A percentile compares a stretch with the other conserved stretches of the same genome.
phyloP scores from a whole-genome alignment of 2,888 invertebrate species.

The Apocheima hispidaria region DNA sequence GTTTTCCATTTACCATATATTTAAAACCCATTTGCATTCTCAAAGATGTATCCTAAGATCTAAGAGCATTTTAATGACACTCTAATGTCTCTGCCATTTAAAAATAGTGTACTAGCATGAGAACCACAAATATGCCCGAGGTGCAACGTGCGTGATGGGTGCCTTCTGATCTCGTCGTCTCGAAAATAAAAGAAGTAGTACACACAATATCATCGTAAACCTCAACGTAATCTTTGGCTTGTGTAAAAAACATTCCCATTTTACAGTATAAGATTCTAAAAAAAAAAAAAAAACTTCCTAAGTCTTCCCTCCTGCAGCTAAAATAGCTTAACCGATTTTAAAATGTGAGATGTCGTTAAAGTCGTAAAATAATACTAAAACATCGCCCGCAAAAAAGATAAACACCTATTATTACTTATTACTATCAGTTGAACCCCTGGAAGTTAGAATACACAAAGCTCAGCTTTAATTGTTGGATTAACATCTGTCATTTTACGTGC shows the following conservation, averaged over 20 bases:
- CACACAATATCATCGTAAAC: background rate
- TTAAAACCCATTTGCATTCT: background rate
- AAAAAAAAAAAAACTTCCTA: too few relatives aligned
- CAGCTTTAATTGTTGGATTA: too few relatives aligned
- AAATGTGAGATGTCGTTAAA: too few relatives aligned
- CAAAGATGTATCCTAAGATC: conserved; percentile 8
- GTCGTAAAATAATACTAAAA: too few relatives aligned
- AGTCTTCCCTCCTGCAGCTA: too few relatives aligned
- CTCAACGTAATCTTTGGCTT: background rate
- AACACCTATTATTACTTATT: too few relatives aligned
- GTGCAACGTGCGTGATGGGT: conserved; percentile 15
- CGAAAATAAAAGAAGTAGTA: background rate
- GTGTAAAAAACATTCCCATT: background rate
- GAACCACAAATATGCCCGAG: conserved; percentile 31
- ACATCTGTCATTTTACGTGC: too few relatives aligned
- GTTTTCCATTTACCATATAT: background rate
- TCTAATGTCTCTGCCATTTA: conserved; percentile 24
- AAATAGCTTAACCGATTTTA: too few relatives aligned
- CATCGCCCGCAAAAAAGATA: too few relatives aligned
- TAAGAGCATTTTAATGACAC: conserved; percentile 38
- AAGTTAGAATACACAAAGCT: too few relatives aligned
- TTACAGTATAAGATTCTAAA: background rate
- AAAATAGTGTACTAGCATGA: conserved; percentile 19
- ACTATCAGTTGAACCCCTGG: too few relatives aligned
- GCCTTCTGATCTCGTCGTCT: conserved; percentile 9